phyloP scores from a whole-genome alignment of 2,797 vertebrate genomes.

The Leuciscus waleckii region DNA sequence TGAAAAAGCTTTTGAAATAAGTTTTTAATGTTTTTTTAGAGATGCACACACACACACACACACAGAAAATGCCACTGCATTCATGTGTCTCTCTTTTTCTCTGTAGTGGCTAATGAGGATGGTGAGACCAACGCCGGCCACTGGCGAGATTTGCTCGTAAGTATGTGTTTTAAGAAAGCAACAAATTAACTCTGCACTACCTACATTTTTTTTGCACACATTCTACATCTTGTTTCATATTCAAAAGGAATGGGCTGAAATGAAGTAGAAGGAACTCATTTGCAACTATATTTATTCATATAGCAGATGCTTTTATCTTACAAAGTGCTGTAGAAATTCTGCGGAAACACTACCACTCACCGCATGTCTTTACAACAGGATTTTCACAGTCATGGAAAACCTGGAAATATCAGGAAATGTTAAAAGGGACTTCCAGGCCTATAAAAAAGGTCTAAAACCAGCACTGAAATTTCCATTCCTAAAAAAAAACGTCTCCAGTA shows the following conservation, averaged over 20 bases:
- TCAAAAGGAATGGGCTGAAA: neutral
- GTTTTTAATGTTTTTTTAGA: neutral
- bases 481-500: neutral
- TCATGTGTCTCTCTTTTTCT: conserved; percentile 38
- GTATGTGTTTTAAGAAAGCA: conserved; percentile 65
- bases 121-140: conserved; percentile 83
- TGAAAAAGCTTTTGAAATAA: conserved; percentile 17
- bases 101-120: conserved; percentile 91
- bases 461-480: neutral
- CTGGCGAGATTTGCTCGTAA: conserved; percentile 88
- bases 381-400: neutral
- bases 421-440: neutral
- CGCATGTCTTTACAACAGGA: neutral
- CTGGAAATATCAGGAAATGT: neutral
- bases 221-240: neutral
- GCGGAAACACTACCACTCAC: neutral
- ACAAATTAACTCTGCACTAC: neutral
- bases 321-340: neutral
- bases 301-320: neutral
- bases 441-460: neutral
- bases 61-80: conserved; percentile 15
- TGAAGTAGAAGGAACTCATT: neutral
- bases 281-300: neutral
- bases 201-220: conserved; percentile 3
- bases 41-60: conserved; percentile 8